Evolutionary conservation across 2,888 invertebrate genomes (phyloP).

Genomic region (Cryptocephalus primarius): DNA sequence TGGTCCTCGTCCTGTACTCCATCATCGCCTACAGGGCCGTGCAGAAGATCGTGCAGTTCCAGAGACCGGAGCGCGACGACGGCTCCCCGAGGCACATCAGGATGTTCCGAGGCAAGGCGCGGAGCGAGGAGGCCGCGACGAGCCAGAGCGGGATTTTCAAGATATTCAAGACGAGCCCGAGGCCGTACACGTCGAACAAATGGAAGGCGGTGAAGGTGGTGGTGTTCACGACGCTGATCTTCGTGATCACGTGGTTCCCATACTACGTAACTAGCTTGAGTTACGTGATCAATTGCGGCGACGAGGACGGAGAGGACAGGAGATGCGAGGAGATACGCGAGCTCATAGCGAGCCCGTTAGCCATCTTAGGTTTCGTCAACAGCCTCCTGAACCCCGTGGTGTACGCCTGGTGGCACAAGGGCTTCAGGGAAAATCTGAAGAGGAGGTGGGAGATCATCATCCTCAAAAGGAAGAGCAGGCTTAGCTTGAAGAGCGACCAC

Average conservation of each 20-base stretch:
- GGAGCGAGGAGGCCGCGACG: neutral
- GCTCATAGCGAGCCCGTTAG: constrained; percentile 47
- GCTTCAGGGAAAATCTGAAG: constrained; percentile 42
- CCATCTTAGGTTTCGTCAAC: constrained; percentile 49
- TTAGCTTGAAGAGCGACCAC: neutral
- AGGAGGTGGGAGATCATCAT: constrained; percentile 7
- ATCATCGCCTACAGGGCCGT: constrained; percentile 49
- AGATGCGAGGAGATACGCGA: constrained; percentile 41
- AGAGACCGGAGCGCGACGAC: neutral
- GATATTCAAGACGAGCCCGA: constrained; percentile 6
- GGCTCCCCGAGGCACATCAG: constrained; percentile 3
- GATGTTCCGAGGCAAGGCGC: neutral
- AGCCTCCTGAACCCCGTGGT: constrained; percentile 54
- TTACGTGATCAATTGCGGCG: constrained; percentile 36
- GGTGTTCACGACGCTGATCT: constrained; percentile 48
- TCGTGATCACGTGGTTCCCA: constrained; percentile 52
- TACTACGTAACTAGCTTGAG: constrained; percentile 47
- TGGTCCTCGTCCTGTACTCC: constrained; percentile 42
- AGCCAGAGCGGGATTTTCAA: neutral
- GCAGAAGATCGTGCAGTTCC: constrained; percentile 40
- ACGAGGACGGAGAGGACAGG: constrained; percentile 10
- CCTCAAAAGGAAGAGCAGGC: constrained; percentile 1
- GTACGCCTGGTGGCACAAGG: constrained; percentile 63
- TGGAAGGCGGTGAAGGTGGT: constrained; percentile 54
- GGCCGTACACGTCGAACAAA: constrained; percentile 38